These are phyloP conservation scores for Meta bourneti DNA, from an alignment of 2,888 invertebrate species.

Conservation along the genomic window DNA sequence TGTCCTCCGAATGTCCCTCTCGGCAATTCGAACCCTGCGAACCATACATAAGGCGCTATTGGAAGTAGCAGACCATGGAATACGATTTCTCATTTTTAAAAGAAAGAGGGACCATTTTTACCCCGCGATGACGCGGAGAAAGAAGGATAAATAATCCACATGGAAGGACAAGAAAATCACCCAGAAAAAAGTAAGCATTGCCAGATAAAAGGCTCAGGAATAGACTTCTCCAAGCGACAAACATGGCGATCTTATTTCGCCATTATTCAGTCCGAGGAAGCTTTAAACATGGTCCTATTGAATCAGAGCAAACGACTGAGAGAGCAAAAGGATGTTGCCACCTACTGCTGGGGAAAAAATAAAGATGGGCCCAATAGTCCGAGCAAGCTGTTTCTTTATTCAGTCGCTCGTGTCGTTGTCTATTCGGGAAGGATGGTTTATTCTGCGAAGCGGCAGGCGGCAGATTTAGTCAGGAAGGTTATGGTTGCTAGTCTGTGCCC, in stretches of 20 bases:
- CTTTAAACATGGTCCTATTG: constrained; percentile 12
- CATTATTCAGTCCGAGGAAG: constrained; percentile 24
- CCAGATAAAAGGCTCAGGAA: constrained; percentile 31
- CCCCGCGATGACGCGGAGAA: not conserved
- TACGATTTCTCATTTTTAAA: constrained; percentile 4
- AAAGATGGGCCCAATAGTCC: not conserved
- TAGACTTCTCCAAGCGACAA: constrained; percentile 13
- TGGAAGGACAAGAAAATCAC: not conserved
- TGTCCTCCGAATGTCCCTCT: constrained; percentile 4
- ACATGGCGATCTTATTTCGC: constrained; percentile 34
- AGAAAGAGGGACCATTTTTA: not conserved
- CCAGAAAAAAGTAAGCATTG: not conserved
- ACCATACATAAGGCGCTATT: constrained; percentile 31
- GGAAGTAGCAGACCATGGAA: constrained; percentile 6
- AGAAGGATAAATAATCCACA: not conserved
- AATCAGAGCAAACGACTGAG: constrained; percentile 2
- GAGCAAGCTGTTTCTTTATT: constrained; percentile 18
- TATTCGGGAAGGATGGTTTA: not conserved
- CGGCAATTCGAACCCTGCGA: constrained; percentile 17
- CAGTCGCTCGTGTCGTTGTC: constrained; percentile 5
- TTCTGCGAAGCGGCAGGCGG: not conserved
- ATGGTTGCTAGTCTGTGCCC: not conserved
- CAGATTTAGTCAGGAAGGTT: not conserved
- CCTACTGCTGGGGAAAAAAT: not conserved
- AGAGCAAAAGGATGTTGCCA: constrained; percentile 25